Evolutionary conservation across 2,797 vertebrate genomes (phyloP), one percentile per base, ranked within the genome.

Genomic region (Glossophaga mutica): DNA sequence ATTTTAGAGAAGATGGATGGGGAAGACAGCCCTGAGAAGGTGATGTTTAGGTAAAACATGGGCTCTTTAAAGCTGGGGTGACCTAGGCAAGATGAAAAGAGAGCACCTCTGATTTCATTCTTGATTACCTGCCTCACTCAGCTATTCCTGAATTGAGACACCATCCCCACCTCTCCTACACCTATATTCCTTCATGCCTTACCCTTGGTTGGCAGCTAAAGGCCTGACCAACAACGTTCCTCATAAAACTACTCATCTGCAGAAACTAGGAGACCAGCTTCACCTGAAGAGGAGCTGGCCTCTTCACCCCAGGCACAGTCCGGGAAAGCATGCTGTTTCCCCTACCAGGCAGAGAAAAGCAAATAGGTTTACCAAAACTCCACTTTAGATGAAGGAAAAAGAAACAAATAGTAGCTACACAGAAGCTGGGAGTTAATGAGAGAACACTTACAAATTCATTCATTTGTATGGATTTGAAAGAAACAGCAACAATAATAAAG

Each of bases 321-420:
- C 85, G 94, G 57, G 32, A 87, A 62, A 70, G 70, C 29, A 70
- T 22, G 24, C 68, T 77, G 44, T 4, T 46, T 79, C 37, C 62
- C 65, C 37, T 68, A 50, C 37, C 5, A 83, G 46, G 52, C 9
- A 77, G 55, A 48, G 15, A 65, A 79, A 87, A 37, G 68, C 67
- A 78, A 85, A n/a, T 3, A 67, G 34, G 12, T 68, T 77, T 67
- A 90, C 78, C 1, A 62, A 71, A 93, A 74, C 18, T 90, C 55
- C 65, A 87, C 12, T 37, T 79, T 14, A 89, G 44, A 79, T 50
- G 76, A 95, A 90, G 71, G 29, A 68, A 91, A 74, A 92, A 95
- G 26, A 91, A 96, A 96, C 91, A 97, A 98, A 95, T 6, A 96
- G 55, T 19, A 97, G 91, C 24, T 32, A 85, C 89, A 26, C 34